Conservation (phyloP, 2,797 vertebrate species). For the Eulemur rubriventer region DNA sequence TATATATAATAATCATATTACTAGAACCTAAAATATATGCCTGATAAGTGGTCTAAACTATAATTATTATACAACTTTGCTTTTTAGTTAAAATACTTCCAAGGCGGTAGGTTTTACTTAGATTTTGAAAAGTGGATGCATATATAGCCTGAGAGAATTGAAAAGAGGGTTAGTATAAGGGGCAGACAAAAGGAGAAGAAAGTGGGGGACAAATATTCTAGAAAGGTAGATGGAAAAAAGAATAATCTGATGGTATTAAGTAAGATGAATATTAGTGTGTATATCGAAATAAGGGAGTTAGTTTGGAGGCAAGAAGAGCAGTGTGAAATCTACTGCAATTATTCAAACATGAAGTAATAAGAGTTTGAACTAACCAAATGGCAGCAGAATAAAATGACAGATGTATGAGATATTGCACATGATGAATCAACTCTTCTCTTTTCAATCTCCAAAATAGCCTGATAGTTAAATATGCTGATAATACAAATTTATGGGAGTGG, state of each 20-base stretch:
- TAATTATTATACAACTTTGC: neutral
- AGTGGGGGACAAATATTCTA: neutral
- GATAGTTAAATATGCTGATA: conserved; percentile 62
- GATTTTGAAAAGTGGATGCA: neutral
- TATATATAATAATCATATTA: neutral
- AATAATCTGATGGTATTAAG: neutral
- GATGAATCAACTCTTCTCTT: conserved; percentile 53
- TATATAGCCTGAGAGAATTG: neutral
- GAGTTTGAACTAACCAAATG: conserved; percentile 38
- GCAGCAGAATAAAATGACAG: conserved; percentile 52
- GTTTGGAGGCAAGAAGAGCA: neutral
- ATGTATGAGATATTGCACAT: conserved; percentile 31
- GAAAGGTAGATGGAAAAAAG: neutral
- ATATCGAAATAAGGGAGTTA: neutral
- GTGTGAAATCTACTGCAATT: conserved; percentile 22
- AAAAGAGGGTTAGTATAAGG: neutral
- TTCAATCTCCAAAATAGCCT: conserved; percentile 56
- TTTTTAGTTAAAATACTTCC: neutral
- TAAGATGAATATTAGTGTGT: neutral
- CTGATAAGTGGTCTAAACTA: neutral
- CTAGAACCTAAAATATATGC: neutral
- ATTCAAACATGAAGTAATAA: conserved; percentile 20
- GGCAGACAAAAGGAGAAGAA: neutral
- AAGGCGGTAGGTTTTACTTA: neutral
- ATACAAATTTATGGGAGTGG: conserved; percentile 62